Evolutionary conservation across 2,888 invertebrate species (phyloP), one percentile per base, ranked within the genome.

Genomic region (Nycteola revayana): DNA sequence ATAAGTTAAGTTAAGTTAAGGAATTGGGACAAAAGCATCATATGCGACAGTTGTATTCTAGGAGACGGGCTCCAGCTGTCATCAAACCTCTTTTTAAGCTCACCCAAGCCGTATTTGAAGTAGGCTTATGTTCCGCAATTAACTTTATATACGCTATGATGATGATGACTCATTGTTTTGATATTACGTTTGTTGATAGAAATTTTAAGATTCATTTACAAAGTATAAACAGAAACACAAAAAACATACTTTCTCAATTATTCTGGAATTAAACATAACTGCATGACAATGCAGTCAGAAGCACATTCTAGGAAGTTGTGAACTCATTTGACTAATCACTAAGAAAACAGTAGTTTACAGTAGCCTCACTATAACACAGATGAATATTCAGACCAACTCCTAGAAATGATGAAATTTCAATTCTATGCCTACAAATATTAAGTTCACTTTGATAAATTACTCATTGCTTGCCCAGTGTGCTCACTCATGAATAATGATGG

Each of bases 321-420:
- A 43, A 42, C 38, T 50, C 42, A 60, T 59, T 56, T 49, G 44
- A 42, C 44, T 59, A 50, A 56, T 47, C 34, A 43, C 33, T 52
- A 53, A 48, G 35, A 32, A 66, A 60, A 72, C 75, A 56, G 75
- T 73, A 74, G 75, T 74, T 68, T 60, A 69, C 73, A 41, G 75
- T 75, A 72, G 75, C 73, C 29, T 14, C 35, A 44, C 29, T 28
- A 34, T 28, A 37, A 40, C n/a, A 18, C 27, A 32, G 29, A 49
- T 59, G 49, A 48, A 58, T 62, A 55, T 49, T 42, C 28, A 49
- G 14, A 33, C 4, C 14, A 3, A 4, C 7, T 9, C 10, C 3
- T 17, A 26, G 3, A 21, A 5, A 8, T n/a, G 7, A 1, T 9
- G 7, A 21, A 31, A 40, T 39, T 25, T 28, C 10, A 9, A n/a